Conservation (phyloP, 1,140 invertebrate genomes). For the Musca domestica region DNA sequence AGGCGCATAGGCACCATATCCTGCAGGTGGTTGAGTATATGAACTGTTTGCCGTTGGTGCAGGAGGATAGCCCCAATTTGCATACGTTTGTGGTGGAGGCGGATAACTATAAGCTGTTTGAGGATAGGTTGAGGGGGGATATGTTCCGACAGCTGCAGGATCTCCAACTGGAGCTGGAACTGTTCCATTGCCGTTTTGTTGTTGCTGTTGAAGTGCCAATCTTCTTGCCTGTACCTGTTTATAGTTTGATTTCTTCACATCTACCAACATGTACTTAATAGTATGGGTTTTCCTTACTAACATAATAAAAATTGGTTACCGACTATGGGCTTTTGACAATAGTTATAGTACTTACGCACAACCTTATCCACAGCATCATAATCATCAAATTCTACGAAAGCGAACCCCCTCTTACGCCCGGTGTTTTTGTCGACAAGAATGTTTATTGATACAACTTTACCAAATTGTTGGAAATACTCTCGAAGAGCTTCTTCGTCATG, state of each 20-base stretch:
- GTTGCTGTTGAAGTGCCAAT: slow-evolving; percentile 28
- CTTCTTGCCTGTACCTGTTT: slow-evolving; percentile 64
- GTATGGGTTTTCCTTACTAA: slow-evolving; percentile 68
- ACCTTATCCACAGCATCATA: slow-evolving; percentile 91
- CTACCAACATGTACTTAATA: slow-evolving; percentile 69
- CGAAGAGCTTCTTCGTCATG: slow-evolving; percentile 81
- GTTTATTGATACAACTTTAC: slow-evolving; percentile 75
- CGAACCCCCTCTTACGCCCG: slow-evolving; percentile 89
- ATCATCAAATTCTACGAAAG: slow-evolving; percentile 93
- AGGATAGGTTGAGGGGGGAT: slow-evolving; percentile 33
- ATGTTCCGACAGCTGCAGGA: slow-evolving; percentile 26
- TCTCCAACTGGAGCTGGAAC: slow-evolving; percentile 32
- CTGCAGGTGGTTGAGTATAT: slow-evolving; percentile 23
- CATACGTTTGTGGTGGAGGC: slow-evolving; percentile 16
- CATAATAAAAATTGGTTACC: slow-evolving; percentile 22
- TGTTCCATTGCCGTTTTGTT: slow-evolving; percentile 32
- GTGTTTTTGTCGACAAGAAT: slow-evolving; percentile 88
- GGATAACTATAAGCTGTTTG: slow-evolving; percentile 33
- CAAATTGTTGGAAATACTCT: slow-evolving; percentile 82
- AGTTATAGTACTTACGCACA: slow-evolving; percentile 23
- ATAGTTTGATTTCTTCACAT: slow-evolving; percentile 77
- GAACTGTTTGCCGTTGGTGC: slow-evolving; percentile 28
- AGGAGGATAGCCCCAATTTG: slow-evolving; percentile 40
- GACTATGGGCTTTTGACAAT: not conserved
- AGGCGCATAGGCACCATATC: slow-evolving; percentile 15